phyloP scores from a whole-genome alignment of 2,113 vertebrate genomes.

The Dolichotis patagonum region DNA sequence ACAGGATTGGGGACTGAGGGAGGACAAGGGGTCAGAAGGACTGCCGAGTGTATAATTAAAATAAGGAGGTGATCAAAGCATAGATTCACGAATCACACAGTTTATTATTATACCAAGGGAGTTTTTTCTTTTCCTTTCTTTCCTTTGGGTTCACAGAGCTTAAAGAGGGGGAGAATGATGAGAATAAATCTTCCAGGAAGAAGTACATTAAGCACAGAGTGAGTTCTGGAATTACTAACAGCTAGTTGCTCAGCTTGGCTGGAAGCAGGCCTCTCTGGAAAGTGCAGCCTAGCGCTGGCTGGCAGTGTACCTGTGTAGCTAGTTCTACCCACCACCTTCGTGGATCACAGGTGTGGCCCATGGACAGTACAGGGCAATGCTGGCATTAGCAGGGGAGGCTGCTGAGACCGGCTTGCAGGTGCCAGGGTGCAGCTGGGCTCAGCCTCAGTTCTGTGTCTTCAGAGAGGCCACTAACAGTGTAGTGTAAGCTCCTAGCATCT shows the following conservation, averaged over 20 bases:
- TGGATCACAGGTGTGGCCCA: background rate
- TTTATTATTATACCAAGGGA: background rate
- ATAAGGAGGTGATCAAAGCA: background rate
- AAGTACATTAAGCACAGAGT: background rate
- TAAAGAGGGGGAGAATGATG: background rate
- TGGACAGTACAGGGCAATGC: background rate
- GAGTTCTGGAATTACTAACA: background rate
- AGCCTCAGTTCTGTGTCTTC: background rate
- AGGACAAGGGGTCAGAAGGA: background rate
- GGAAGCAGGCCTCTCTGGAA: background rate
- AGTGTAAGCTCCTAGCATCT: background rate
- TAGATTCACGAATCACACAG: background rate
- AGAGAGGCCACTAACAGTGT: background rate
- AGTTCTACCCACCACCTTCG: background rate
- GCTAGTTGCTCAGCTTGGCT: background rate
- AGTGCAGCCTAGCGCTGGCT: background rate
- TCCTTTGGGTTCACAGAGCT: background rate
- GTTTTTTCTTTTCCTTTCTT: background rate
- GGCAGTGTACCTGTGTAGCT: too few species aligned
- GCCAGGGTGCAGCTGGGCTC: background rate
- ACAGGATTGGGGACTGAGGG: background rate
- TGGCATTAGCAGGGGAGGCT: background rate
- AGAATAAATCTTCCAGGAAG: background rate
- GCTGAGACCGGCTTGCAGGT: background rate
- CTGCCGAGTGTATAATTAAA: background rate